Evolutionary conservation across 1,140 invertebrate genomes (phyloP).

Genomic region (Dreissena polymorpha): DNA sequence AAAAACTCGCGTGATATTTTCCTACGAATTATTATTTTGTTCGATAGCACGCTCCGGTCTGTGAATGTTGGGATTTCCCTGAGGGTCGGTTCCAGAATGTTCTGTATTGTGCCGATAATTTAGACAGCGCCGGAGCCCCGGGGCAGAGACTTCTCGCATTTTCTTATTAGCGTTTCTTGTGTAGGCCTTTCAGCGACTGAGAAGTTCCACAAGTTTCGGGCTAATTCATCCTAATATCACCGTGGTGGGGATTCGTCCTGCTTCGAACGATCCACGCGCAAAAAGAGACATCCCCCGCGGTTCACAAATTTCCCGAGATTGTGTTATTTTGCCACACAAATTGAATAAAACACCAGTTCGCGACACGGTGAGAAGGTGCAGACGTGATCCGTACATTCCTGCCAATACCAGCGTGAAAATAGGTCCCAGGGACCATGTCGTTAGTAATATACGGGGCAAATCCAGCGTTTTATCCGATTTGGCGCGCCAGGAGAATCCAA

Average conservation of each 20-base stretch:
- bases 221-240: not conserved
- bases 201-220: too few species aligned
- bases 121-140: too few species aligned
- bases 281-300: constrained; percentile 41
- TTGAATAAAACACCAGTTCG: constrained; percentile 55
- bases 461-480: constrained; percentile 50
- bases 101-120: too few species aligned
- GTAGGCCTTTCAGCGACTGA: too few species aligned
- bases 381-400: constrained; percentile 51
- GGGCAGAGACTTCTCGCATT: too few species aligned
- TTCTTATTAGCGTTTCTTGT: too few species aligned
- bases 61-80: not conserved
- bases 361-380: constrained; percentile 47
- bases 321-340: constrained; percentile 45
- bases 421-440: constrained; percentile 53
- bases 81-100: not conserved
- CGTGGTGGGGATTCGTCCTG: not conserved
- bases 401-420: constrained; percentile 51
- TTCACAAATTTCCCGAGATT: constrained; percentile 41
- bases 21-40: not conserved
- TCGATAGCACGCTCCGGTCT: not conserved
- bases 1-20: not conserved
- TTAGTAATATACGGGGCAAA: constrained; percentile 57
- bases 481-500: constrained; percentile 44
- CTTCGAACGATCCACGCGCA: constrained; percentile 10